Evolutionary conservation across 1,140 invertebrate genomes (phyloP), one percentile per base, ranked within the genome.

Genomic region (Propsilocerus akamusi): DNA sequence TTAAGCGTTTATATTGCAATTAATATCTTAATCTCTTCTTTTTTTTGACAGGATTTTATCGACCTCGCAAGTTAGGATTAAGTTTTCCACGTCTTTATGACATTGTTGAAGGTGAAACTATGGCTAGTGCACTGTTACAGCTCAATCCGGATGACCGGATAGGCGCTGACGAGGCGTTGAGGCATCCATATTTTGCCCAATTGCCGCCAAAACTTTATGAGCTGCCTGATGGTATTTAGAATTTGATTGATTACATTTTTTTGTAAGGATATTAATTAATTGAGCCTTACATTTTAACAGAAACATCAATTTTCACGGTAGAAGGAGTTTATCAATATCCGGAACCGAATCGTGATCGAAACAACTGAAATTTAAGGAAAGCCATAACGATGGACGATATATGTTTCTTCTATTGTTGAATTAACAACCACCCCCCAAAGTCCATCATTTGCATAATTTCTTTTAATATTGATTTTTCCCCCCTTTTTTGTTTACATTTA

Each of bases 221-320:
- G 65, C 76, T 97, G 67, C 87, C 89, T 57, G 83, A 89, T 64
- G 85, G 89, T 93, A 68, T 77, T 77, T 64, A 51, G 14, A 46
- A 47, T 24, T 47, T 52, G 14, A 37, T 52, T 28, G 46, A 47
- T 11, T 23, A 14, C 12, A 41, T 46, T n/a, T n/a, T n/a, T n/a
- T 28, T 25, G 12, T 46, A 48, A 14, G 12, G 34, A 28, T 23
- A 47, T 17, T 51, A 49, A 20, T 52, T 30, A 49, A 26, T 51
- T 53, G 20, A 28, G 24, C 4, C n/a, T n/a, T n/a, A n/a, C n/a
- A n/a, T n/a, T n/a, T 62, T 78, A 80, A 41, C 77, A 95, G 90
- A 89, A 70, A 76, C 85, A 59, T 92, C 88, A 58, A 90, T 94
- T 72, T 92, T 90, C 71, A 87, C 80, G 58, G 86, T 94, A 63